Conservation (phyloP, 2,888 invertebrate species). For the Micoletzkya japonica region DNA sequence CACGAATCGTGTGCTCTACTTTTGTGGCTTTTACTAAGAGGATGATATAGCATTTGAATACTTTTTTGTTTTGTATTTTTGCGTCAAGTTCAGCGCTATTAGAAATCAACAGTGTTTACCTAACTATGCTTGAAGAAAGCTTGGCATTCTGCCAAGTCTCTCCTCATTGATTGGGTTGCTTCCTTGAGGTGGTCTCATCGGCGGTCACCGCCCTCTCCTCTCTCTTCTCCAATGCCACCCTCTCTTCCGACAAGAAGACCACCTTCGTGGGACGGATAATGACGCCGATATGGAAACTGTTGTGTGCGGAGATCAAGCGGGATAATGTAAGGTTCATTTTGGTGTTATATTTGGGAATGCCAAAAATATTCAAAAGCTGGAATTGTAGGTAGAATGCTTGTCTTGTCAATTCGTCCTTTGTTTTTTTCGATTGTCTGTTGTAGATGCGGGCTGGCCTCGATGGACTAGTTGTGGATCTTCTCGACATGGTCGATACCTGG, state of each 20-base stretch:
- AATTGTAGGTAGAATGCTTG: neutral
- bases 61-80: too few relatives aligned
- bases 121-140: too few relatives aligned
- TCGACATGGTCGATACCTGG: constrained; percentile 56
- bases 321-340: constrained; percentile 33
- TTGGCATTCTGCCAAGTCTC: too few relatives aligned
- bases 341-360: neutral
- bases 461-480: constrained; percentile 52
- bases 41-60: too few relatives aligned
- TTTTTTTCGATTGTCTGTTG: neutral
- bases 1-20: too few relatives aligned
- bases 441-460: constrained; percentile 47
- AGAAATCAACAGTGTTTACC: too few relatives aligned
- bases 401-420: neutral
- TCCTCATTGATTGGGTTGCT: too few relatives aligned
- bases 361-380: neutral
- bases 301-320: constrained; percentile 38
- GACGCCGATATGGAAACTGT: constrained; percentile 47
- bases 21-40: too few relatives aligned
- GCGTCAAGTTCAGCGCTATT: too few relatives aligned
- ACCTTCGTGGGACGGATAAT: constrained; percentile 32
- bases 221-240: constrained; percentile 39
- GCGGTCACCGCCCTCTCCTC: constrained; percentile 46
- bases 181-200: constrained; percentile 49
- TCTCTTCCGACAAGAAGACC: constrained; percentile 30